Percentiles rank a stretch among this genome's conserved stretches.
phyloP scores from a whole-genome alignment of 2,888 invertebrate genomes.

The Drosophila meridionalis region DNA sequence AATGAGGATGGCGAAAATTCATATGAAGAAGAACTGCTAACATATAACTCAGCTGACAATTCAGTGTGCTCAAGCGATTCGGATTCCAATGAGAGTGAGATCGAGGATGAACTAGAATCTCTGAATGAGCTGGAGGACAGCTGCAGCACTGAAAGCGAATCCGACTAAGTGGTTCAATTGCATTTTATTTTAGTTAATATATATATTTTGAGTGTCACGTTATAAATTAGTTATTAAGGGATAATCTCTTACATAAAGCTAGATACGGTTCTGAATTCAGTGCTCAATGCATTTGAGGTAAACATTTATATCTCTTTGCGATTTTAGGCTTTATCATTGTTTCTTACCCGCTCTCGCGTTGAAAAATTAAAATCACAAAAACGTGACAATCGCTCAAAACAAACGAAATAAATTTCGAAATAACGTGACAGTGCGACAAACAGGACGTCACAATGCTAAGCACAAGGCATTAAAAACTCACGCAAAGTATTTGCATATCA shows the following conservation, averaged over 20 bases:
- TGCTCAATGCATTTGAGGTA: neutral
- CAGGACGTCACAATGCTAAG: conserved; percentile 45
- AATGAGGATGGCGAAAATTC: neutral
- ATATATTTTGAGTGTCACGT: neutral
- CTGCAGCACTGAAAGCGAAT: conserved; percentile 26
- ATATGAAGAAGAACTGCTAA: neutral
- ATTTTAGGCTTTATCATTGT: conserved; percentile 19
- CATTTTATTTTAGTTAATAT: conserved; percentile 3
- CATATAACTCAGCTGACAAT: neutral
- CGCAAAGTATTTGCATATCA: conserved; percentile 57
- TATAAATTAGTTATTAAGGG: neutral
- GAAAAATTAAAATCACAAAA: conserved; percentile 64
- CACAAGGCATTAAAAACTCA: conserved; percentile 45
- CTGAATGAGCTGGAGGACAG: neutral
- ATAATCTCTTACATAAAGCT: neutral
- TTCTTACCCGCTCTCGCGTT: conserved; percentile 33
- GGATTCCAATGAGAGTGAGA: conserved; percentile 13
- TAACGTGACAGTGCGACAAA: conserved; percentile 55
- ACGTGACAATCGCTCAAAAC: conserved; percentile 78
- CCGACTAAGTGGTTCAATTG: conserved; percentile 29
- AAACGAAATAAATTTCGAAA: conserved; percentile 64
- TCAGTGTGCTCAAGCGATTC: neutral
- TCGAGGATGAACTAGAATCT: conserved; percentile 7
- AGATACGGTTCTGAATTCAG: neutral
- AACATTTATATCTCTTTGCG: neutral